Evolutionary conservation across 2,888 invertebrate species (phyloP).

Genomic region (Plutella xylostella): DNA sequence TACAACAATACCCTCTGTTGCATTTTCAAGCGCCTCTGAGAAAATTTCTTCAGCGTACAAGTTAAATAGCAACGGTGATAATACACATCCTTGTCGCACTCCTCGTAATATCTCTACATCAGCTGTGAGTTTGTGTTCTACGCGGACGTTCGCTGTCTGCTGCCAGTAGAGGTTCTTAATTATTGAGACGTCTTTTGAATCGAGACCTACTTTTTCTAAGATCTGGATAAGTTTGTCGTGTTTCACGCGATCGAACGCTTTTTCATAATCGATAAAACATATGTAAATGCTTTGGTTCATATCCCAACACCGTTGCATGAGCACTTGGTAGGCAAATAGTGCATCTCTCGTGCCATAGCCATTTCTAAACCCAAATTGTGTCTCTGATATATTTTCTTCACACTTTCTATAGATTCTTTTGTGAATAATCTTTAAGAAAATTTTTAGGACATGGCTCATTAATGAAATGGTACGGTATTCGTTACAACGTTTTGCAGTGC

Average conservation of each 20-base stretch:
- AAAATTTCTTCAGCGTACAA: constrained; percentile 5
- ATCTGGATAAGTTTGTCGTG: constrained; percentile 1
- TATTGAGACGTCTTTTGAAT: neutral
- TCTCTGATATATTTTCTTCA: neutral
- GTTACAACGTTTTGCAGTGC: no score
- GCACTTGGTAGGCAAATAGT: neutral
- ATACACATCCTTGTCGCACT: constrained; percentile 2
- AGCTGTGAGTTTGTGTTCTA: neutral
- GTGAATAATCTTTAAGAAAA: constrained; percentile 3
- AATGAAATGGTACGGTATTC: no score
- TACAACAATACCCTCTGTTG: neutral
- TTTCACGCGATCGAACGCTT: constrained; percentile 1
- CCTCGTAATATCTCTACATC: neutral
- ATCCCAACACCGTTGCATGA: neutral
- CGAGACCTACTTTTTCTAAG: neutral
- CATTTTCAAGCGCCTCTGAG: constrained; percentile 1
- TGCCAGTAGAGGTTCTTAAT: constrained; percentile 6
- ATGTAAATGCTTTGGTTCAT: neutral
- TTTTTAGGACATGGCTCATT: no score
- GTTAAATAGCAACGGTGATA: constrained; percentile 8
- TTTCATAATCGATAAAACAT: constrained; percentile 1
- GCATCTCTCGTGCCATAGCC: neutral
- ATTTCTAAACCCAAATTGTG: neutral
- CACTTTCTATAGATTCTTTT: neutral
- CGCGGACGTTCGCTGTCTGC: neutral